phyloP scores from a whole-genome alignment of 1,140 invertebrate genomes.

The Pararge aegeria region DNA sequence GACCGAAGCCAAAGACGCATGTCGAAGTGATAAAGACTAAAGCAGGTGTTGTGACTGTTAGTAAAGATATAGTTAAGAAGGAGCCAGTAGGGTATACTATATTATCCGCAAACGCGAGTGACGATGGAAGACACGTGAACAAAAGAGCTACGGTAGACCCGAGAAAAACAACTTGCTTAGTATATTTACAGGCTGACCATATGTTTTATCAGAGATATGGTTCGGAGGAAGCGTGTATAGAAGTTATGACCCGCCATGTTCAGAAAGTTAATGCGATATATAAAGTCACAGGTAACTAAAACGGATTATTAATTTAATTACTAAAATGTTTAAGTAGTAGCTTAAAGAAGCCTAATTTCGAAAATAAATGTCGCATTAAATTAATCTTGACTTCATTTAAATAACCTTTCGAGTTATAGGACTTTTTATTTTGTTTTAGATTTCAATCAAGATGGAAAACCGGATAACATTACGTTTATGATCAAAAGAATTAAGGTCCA shows the following conservation, averaged over 20 bases:
- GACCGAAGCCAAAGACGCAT: conserved; percentile 82
- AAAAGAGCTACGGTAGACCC: conserved; percentile 89
- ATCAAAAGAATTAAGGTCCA: conserved; percentile 98
- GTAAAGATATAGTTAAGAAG: conserved; percentile 74
- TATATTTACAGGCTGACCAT: conserved; percentile 97
- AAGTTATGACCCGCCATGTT: conserved; percentile 96
- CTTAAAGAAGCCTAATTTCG: background rate
- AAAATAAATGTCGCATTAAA: background rate
- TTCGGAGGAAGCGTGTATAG: conserved; percentile 95
- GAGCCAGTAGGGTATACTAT: conserved; percentile 73
- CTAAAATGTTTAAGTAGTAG: background rate
- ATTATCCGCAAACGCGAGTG: conserved; percentile 77
- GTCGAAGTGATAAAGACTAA: conserved; percentile 82
- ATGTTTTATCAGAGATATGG: conserved; percentile 95
- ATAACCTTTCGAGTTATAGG: background rate
- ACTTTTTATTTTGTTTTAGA: conserved; percentile 82
- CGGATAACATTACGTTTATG: conserved; percentile 97
- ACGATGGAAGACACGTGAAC: conserved; percentile 82
- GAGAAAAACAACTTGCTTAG: conserved; percentile 91
- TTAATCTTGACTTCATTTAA: conserved; percentile 5
- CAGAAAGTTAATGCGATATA: conserved; percentile 97
- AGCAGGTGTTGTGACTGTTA: conserved; percentile 78
- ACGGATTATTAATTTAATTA: background rate
- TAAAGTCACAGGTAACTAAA: conserved; percentile 87
- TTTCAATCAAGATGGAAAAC: conserved; percentile 94